Conservation (phyloP, 1,140 invertebrate species). For the Lordiphosa stackelbergi region DNA sequence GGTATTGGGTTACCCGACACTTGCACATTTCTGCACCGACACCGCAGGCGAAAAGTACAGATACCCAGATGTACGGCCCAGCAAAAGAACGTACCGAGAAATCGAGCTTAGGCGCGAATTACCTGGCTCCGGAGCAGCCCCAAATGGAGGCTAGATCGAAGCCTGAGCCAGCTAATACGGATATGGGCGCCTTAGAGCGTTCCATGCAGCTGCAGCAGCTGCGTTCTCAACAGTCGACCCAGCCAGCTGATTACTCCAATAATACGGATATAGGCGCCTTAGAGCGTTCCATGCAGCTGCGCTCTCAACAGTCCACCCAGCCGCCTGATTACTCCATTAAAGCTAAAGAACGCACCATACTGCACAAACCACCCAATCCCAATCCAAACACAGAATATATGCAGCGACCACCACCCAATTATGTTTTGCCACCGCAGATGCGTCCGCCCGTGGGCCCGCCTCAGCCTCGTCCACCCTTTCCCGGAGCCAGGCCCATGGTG, state of each 20-base stretch:
- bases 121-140: neutral
- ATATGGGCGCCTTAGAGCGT: conserved; percentile 13
- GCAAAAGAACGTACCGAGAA: conserved; percentile 12
- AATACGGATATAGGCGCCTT: neutral
- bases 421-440: conserved; percentile 64
- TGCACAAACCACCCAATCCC: conserved; percentile 17
- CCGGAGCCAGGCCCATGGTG: conserved; percentile 59
- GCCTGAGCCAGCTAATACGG: neutral
- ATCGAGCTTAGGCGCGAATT: conserved; percentile 1
- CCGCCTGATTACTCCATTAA: conserved; percentile 4
- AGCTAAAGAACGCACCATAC: neutral
- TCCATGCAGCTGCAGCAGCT: conserved; percentile 15
- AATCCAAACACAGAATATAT: conserved; percentile 33
- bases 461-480: conserved; percentile 62
- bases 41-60: conserved; percentile 65
- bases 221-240: conserved; percentile 1
- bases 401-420: conserved; percentile 40
- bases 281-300: conserved; percentile 20
- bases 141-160: neutral
- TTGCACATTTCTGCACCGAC: conserved; percentile 73
- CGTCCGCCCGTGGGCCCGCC: conserved; percentile 55
- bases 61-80: conserved; percentile 31
- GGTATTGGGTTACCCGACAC: conserved; percentile 69
- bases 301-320: conserved; percentile 1
- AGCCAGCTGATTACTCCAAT: conserved; percentile 5